phyloP scores from a whole-genome alignment of 1,140 invertebrate species.

The Bilobella aurantiaca region DNA sequence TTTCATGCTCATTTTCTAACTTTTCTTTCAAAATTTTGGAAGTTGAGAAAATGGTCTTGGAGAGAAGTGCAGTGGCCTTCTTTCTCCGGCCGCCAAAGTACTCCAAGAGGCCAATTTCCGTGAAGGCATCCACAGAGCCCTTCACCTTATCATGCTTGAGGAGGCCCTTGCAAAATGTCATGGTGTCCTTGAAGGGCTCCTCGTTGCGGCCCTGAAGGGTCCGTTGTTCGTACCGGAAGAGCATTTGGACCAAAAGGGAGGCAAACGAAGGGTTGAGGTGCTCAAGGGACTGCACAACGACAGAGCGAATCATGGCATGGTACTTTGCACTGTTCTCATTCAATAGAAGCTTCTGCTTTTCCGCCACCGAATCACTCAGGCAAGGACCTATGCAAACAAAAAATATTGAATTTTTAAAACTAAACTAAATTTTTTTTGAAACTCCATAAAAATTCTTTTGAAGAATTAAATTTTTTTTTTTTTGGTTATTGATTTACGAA shows the following conservation, averaged over 20 bases:
- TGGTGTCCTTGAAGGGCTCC: slow-evolving; percentile 17
- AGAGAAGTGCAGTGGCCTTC: slow-evolving; percentile 21
- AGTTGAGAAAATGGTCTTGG: slow-evolving; percentile 25
- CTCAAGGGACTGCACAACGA: slow-evolving; percentile 18
- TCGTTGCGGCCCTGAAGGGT: background rate
- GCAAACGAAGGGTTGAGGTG: slow-evolving; percentile 22
- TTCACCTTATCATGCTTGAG: slow-evolving; percentile 29
- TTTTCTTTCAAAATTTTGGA: background rate
- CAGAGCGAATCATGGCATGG: slow-evolving; percentile 12
- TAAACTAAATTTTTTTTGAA: too few species aligned
- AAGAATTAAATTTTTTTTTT: too few species aligned
- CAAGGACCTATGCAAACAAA: too few species aligned
- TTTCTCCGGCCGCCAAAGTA: slow-evolving; percentile 25
- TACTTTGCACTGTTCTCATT: slow-evolving; percentile 21
- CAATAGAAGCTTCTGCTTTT: slow-evolving; percentile 8
- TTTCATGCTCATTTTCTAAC: background rate
- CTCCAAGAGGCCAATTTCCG: slow-evolving; percentile 32
- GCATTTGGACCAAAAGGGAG: slow-evolving; percentile 22
- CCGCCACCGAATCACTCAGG: too few species aligned
- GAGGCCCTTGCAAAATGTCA: slow-evolving; percentile 23
- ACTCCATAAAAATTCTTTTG: too few species aligned
- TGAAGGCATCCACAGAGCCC: slow-evolving; percentile 17
- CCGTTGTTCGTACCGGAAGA: slow-evolving; percentile 25
- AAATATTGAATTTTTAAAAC: too few species aligned
- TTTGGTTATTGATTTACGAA: too few species aligned